Conservation (phyloP, 2,113 vertebrate species). For the Hyla sarda region DNA sequence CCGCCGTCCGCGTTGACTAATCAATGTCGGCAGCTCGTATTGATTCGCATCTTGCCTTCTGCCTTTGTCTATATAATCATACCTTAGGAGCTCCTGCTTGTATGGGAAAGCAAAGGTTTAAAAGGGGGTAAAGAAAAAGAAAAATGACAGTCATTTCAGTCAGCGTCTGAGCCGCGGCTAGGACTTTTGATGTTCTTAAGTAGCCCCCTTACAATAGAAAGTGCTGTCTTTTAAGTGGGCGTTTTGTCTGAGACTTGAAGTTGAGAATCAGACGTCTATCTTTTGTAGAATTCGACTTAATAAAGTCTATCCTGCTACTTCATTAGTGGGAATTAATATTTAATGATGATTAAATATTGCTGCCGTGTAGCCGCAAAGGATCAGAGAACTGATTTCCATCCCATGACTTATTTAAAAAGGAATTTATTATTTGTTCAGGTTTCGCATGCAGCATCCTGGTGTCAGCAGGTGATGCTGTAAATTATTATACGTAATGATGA, state of each 20-base stretch:
- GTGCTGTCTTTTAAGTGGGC: background rate
- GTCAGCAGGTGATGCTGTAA: background rate
- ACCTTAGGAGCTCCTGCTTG: background rate
- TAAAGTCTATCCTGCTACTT: slow-evolving; percentile 37
- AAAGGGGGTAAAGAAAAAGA: background rate
- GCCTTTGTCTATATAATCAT: slow-evolving; percentile 48
- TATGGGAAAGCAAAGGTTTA: slow-evolving; percentile 5
- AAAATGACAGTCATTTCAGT: background rate
- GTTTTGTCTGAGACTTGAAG: slow-evolving; percentile 24
- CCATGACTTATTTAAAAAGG: slow-evolving; percentile 48
- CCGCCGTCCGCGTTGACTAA: slow-evolving; percentile 38
- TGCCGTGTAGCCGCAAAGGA: slow-evolving; percentile 13
- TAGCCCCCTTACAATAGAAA: background rate
- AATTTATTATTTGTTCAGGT: background rate
- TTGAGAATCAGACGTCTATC: background rate
- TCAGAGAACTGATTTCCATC: slow-evolving; percentile 19
- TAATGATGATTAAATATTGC: slow-evolving; percentile 45
- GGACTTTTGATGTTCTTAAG: background rate
- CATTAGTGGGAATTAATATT: slow-evolving; percentile 50
- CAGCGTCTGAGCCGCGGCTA: background rate
- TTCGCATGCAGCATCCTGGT: background rate
- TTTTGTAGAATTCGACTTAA: slow-evolving; percentile 17
- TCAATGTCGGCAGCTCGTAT: slow-evolving; percentile 37
- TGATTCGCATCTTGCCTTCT: slow-evolving; percentile 31
- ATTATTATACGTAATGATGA: background rate